Evolutionary conservation across 2,797 vertebrate genomes (phyloP).

Genomic region (Acomys russatus): DNA sequence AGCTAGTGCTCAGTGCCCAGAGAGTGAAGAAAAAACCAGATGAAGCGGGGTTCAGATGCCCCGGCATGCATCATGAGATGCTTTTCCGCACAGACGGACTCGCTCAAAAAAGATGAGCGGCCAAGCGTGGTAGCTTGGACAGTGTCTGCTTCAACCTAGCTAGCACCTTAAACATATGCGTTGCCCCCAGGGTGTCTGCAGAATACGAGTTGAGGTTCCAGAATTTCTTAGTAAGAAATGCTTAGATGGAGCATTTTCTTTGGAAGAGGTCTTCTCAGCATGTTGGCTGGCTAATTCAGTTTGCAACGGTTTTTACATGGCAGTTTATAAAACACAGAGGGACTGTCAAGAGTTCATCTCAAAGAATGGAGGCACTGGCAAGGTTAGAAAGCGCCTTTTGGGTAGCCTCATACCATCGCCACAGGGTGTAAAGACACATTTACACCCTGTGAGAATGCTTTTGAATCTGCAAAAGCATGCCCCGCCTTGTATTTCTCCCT

Average conservation of each 20-base stretch:
- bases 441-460: neutral
- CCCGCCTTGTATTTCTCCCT: neutral
- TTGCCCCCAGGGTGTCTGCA: neutral
- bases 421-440: neutral
- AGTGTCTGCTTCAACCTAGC: neutral
- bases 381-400: neutral
- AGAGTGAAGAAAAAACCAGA: constrained; percentile 61
- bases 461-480: neutral
- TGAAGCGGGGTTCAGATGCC: constrained; percentile 51
- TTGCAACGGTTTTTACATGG: constrained; percentile 67
- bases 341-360: constrained; percentile 46
- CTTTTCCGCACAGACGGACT: neutral
- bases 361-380: neutral
- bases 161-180: neutral
- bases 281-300: constrained; percentile 79
- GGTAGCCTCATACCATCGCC: neutral
- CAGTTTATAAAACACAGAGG: constrained; percentile 65
- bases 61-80: constrained; percentile 65
- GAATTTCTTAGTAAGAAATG: constrained; percentile 61
- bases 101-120: neutral
- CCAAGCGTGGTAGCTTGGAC: neutral
- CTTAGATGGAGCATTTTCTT: constrained; percentile 73
- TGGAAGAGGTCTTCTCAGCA: constrained; percentile 69
- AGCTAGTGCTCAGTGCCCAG: constrained; percentile 28
- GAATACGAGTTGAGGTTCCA: constrained; percentile 42